Evolutionary conservation across 2,113 vertebrate genomes (phyloP).

Genomic region (Mixornis gularis): DNA sequence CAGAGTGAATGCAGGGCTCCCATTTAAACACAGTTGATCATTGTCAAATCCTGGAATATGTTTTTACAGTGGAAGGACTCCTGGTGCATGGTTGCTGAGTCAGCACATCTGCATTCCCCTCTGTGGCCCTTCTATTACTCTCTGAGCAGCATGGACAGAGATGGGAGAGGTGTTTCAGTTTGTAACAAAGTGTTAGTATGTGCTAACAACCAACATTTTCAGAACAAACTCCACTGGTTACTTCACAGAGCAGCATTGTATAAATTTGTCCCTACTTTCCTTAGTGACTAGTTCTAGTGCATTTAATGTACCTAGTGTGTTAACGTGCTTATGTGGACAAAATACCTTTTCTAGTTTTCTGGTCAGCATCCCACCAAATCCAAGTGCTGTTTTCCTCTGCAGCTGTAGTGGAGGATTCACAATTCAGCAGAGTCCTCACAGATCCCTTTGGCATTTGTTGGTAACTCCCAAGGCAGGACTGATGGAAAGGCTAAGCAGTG

Average conservation of each 20-base stretch:
- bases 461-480: not conserved
- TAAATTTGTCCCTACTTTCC: not conserved
- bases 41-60: not conserved
- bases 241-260: not conserved
- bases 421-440: not conserved
- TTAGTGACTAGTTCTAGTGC: not conserved
- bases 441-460: not conserved
- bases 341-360: not conserved
- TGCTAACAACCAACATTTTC: not conserved
- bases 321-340: not conserved
- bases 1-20: not conserved
- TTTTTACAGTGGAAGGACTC: not conserved
- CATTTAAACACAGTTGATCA: not conserved
- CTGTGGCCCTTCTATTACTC: not conserved
- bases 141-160: not conserved
- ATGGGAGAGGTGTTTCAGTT: not conserved
- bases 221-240: not conserved
- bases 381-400: not conserved
- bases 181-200: accelerated
- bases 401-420: not conserved
- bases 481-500: not conserved
- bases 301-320: not conserved
- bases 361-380: not conserved
- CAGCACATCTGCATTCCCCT: not conserved
- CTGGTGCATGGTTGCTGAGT: accelerated